Evolutionary conservation across 2,113 vertebrate species (phyloP), one percentile per base, ranked within the genome.

Genomic region (Symphodus melops): DNA sequence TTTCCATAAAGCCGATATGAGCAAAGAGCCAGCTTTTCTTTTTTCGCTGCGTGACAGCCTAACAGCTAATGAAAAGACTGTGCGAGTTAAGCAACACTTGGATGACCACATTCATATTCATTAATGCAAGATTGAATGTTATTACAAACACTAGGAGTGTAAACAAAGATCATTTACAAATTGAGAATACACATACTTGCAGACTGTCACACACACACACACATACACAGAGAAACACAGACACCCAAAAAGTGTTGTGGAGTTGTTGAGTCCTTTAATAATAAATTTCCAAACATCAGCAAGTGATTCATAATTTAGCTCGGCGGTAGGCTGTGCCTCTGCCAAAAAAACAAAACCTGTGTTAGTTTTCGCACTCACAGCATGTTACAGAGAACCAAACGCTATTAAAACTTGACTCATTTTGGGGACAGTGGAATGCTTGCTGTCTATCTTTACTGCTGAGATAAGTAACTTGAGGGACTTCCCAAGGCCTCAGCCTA

Each of bases 401-500:
- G 41, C 54, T 77, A 77, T 84, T 83, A 81, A 83, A 86, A 75
- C 49, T 69, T 19, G 55, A 67, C 64, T 87, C 67, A 79, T 86
- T 77, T 77, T 80, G n/a, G 75, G 76, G 51, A 42, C 55, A 61
- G 71, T 66, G 60, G 41, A 64, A 81, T 72, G 63, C 68, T 81
- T 81, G n/a, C 58, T 82, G 66, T 77, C 64, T 63, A 59, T 82
- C 77, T 42, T 62, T 68, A 79, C 78, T 83, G 83, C 84, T 85
- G 75, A 91, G 77, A 83, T 85, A 87, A 87, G 78, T 75, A 80
- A 90, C 87, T 87, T 82, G 51, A 68, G 89, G 87, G 87, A 87
- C 78, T 87, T 91, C 80, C 84, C 72, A 86, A 82, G 83, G 86
- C 88, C 77, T 90, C 82, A 74, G 79, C 84, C 90, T 88, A 88